Percentiles rank a stretch among this genome's conserved stretches.
Conservation (phyloP, 2,113 vertebrate genomes). For the Tragelaphus strepsiceros region DNA sequence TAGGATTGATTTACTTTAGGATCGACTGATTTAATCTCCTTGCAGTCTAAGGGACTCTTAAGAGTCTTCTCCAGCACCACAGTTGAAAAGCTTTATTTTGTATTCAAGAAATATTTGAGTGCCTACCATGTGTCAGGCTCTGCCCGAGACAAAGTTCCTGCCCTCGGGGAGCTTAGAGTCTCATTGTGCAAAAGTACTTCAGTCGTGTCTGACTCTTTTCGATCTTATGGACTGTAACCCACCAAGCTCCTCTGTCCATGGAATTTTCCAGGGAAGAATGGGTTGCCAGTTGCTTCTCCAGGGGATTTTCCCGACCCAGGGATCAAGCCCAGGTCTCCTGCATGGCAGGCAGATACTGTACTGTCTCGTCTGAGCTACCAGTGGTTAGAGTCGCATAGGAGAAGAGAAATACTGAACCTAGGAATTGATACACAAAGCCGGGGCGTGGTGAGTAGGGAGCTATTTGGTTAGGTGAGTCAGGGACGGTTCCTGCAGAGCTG, state of each 20-base stretch:
- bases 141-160: neutral
- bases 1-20: neutral
- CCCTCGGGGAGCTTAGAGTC: fast-evolving
- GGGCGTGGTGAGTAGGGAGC: neutral
- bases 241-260: neutral
- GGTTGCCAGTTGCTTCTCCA: neutral
- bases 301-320: neutral
- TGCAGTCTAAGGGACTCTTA: neutral
- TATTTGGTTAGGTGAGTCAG: neutral
- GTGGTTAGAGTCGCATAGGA: fast-evolving
- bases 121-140: neutral
- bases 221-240: neutral
- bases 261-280: neutral
- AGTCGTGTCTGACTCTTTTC: neutral
- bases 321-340: neutral
- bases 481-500: neutral
- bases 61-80: neutral
- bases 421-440: neutral
- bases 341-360: neutral
- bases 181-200: neutral
- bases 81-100: neutral
- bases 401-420: neutral
- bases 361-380: neutral
- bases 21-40: neutral
- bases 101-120: neutral